Evolutionary conservation across 1,140 invertebrate species (phyloP), one percentile per base, ranked within the genome.

Genomic region (Augochlora pura): DNA sequence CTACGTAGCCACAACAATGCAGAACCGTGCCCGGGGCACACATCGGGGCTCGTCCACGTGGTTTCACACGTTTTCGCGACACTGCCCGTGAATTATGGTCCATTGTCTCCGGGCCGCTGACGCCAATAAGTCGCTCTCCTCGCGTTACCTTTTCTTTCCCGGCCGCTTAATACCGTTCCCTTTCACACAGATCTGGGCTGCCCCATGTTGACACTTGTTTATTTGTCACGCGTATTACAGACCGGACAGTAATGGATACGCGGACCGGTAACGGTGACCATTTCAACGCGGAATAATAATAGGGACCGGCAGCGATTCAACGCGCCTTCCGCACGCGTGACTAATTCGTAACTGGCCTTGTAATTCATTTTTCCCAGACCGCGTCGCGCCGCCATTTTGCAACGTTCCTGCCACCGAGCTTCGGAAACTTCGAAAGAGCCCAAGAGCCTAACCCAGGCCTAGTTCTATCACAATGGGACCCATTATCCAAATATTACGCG

Each of bases 181-280:
- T 60, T 70, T 74, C 69, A 68, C 52, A 38, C 9, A 16, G 39
- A 78, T 79, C 67, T 27, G 63, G 63, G 46, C 32, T 54, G 5
- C 27, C 14, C 12, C 3, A n/a, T 57, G 80, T 78, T 72, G 76
- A 71, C 76, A 72, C 63, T 78, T 81, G 67, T 81, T 81, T 79
- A 78, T 78, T 81, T 72, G 76, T 63, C 68, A 78, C 63, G 76
- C 59, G 27, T 67, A 67, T 79, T 78, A 66, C 39, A 49, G 16
- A 49, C 42, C 12, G 67, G 67, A 62, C 76, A 67, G 76, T 78
- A 81, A 78, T 79, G 67, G 76, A 81, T 72, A 78, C 68, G 32
- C 42, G 52, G 23, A 63, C 38, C 39, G 18, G 52, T 25, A 42
- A 42, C 42, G n/a, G 67, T 71, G 32, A 32, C 38, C 64, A 23